Evolutionary conservation across 2,888 invertebrate species (phyloP).

Genomic region (Nomada goodeniana): DNA sequence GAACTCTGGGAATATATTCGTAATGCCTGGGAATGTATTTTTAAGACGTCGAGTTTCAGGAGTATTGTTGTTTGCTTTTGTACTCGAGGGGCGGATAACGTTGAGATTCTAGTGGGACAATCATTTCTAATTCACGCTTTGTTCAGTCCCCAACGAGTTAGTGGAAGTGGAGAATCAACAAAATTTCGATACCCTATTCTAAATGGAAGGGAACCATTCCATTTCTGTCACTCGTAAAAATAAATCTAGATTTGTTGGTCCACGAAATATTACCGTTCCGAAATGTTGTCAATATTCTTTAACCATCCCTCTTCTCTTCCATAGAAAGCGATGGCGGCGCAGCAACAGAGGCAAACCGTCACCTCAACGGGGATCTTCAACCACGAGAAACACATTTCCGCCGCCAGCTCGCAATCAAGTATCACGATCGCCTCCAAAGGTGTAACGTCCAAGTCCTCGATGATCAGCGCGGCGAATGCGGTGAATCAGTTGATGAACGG

Average conservation of each 20-base stretch:
- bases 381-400: conserved; percentile 89
- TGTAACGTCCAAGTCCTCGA: conserved; percentile 85
- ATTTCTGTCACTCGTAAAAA: too few species aligned
- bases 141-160: too few species aligned
- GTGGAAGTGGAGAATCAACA: too few species aligned
- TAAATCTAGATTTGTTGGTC: too few species aligned
- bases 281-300: background rate
- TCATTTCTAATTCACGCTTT: background rate
- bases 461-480: conserved; percentile 84
- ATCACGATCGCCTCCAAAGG: conserved; percentile 92
- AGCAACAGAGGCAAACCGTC: conserved; percentile 92
- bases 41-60: too few species aligned
- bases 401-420: conserved; percentile 91
- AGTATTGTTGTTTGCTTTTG: too few species aligned
- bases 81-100: too few species aligned
- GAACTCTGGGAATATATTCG: background rate
- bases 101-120: too few species aligned
- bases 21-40: background rate
- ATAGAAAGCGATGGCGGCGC: conserved; percentile 86
- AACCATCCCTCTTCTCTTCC: conserved; percentile 37
- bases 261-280: too few species aligned
- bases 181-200: too few species aligned
- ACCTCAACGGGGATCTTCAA: conserved; percentile 92
- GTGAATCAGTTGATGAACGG: conserved; percentile 90
- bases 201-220: background rate